Percentiles rank a stretch among this genome's conserved stretches.
These are phyloP conservation scores for Tiliacea aurago DNA, from an alignment of 2,888 invertebrate genomes.

Conservation along the genomic window DNA sequence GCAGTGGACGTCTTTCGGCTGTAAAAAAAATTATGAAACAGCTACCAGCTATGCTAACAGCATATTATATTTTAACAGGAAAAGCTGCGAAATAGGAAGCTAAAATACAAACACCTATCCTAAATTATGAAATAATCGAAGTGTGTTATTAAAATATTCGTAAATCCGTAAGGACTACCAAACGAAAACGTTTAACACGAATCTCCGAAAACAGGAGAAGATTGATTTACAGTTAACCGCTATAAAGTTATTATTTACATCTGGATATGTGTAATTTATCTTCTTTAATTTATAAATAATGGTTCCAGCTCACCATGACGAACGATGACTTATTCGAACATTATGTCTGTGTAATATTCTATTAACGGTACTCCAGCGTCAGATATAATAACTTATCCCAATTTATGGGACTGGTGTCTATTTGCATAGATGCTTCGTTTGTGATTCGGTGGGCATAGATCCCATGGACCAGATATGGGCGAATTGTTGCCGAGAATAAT, in stretches of 20 bases:
- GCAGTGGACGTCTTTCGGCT: no score
- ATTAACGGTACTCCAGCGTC: conserved; percentile 80
- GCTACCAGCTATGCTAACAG: no score
- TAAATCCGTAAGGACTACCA: conserved; percentile 1
- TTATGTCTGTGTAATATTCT: conserved; percentile 79
- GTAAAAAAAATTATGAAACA: no score
- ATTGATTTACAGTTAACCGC: conserved; percentile 53
- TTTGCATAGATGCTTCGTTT: conserved; percentile 72
- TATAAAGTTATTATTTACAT: conserved; percentile 53
- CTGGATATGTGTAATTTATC: conserved; percentile 56
- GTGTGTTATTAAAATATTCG: background rate
- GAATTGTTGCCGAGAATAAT: conserved; percentile 47
- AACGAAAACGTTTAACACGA: background rate
- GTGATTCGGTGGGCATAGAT: conserved; percentile 46
- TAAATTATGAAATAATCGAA: background rate
- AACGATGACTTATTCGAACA: conserved; percentile 82
- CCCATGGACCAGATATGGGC: conserved; percentile 41
- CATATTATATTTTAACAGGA: background rate
- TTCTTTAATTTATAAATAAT: conserved; percentile 66
- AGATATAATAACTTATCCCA: conserved; percentile 76
- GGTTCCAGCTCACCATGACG: conserved; percentile 73
- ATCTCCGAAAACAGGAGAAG: conserved; percentile 31
- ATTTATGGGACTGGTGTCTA: conserved; percentile 73
- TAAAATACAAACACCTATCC: background rate
- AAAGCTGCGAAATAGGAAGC: background rate